Percentiles rank a stretch among this genome's conserved stretches.
phyloP scores from a whole-genome alignment of 2,888 invertebrate genomes.

The Rhagophthalmus giganteus region DNA sequence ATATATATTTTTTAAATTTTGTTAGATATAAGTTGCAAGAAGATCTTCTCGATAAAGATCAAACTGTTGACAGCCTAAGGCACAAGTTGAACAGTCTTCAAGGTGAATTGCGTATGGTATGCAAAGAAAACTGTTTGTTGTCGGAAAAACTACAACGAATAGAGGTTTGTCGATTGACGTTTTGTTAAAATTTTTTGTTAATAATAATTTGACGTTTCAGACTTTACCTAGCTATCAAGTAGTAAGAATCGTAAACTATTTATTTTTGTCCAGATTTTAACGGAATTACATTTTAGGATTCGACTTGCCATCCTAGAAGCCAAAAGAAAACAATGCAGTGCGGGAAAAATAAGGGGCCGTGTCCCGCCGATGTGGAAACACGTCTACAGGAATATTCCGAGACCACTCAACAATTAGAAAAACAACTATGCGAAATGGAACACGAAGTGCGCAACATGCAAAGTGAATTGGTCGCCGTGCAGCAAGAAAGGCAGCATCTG shows the following conservation, averaged over 20 bases:
- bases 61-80: constrained; percentile 64
- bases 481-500: constrained; percentile 58
- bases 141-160: constrained; percentile 57
- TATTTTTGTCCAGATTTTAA: no score
- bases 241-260: no score
- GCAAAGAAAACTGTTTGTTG: constrained; percentile 63
- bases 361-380: constrained; percentile 56
- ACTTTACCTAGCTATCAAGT: no score
- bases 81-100: constrained; percentile 65
- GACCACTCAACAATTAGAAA: constrained; percentile 58
- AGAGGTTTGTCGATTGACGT: constrained; percentile 12
- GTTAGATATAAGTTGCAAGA: constrained; percentile 66
- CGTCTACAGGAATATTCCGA: constrained; percentile 54
- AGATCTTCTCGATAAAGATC: constrained; percentile 66
- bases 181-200: background rate
- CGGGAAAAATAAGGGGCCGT: constrained; percentile 48
- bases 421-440: constrained; percentile 64
- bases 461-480: constrained; percentile 57
- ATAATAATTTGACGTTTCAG: no score
- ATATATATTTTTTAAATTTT: constrained; percentile 6
- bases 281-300: no score
- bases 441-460: constrained; percentile 63
- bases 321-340: constrained; percentile 43
- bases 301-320: no score
- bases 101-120: constrained; percentile 65